Evolutionary conservation across 1,140 invertebrate species (phyloP).

Genomic region (Eufriesea mexicana): DNA sequence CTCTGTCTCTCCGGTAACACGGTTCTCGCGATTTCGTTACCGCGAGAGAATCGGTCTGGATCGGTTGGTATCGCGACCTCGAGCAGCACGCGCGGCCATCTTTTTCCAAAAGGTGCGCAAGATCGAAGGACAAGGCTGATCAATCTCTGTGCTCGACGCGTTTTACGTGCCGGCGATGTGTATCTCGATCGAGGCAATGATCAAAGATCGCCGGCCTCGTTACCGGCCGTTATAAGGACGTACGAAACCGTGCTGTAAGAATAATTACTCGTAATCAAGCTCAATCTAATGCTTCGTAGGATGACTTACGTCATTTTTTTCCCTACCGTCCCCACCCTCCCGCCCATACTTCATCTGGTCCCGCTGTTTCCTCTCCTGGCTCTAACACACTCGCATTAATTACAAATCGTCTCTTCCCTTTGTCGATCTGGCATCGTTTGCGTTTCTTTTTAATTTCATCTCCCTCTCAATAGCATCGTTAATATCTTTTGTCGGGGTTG

Average conservation of each 20-base stretch:
- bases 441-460: slow-evolving; percentile 57
- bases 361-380: slow-evolving; percentile 9
- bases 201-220: slow-evolving; percentile 68
- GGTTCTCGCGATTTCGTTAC: too few species aligned
- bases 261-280: slow-evolving; percentile 81
- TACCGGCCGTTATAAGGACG: slow-evolving; percentile 67
- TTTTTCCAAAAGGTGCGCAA: slow-evolving; percentile 51
- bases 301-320: slow-evolving; percentile 77
- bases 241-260: slow-evolving; percentile 73
- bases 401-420: slow-evolving; percentile 58
- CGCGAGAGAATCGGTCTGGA: neutral
- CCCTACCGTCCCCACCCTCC: slow-evolving; percentile 5
- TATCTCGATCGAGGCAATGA: slow-evolving; percentile 64
- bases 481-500: slow-evolving; percentile 53
- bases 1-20: too few species aligned
- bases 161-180: slow-evolving; percentile 52
- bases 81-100: neutral
- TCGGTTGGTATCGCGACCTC: too few species aligned
- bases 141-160: slow-evolving; percentile 54
- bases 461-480: slow-evolving; percentile 58
- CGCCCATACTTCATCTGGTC: neutral
- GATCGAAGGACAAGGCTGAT: slow-evolving; percentile 45
- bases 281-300: slow-evolving; percentile 79
- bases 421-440: slow-evolving; percentile 38
- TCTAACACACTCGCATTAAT: slow-evolving; percentile 58